Conservation (phyloP, 2,888 invertebrate genomes). For the Cryptops parisi region DNA sequence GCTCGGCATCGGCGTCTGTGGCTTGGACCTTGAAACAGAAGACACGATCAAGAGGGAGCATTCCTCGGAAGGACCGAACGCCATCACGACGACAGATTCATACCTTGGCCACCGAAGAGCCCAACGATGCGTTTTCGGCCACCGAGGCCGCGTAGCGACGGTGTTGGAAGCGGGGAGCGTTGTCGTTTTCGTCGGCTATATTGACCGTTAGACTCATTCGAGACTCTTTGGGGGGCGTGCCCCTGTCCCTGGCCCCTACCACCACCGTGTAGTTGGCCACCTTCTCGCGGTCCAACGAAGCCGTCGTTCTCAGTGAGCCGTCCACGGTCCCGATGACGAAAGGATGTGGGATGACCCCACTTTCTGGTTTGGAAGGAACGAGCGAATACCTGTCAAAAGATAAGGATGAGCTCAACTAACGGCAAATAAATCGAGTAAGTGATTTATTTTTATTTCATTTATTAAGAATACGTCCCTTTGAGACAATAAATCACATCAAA, state of each 20-base stretch:
- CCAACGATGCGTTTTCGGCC: conserved; percentile 86
- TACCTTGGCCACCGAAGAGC: conserved; percentile 75
- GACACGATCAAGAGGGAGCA: no score
- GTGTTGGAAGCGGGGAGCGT: conserved; percentile 66
- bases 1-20: conserved; percentile 49
- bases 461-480: no score
- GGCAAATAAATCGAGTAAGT: no score
- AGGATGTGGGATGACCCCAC: not conserved
- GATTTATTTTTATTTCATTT: no score
- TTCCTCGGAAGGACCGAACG: conserved; percentile 31
- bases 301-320: conserved; percentile 69
- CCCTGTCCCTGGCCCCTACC: conserved; percentile 72
- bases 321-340: conserved; percentile 77
- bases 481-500: no score
- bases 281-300: conserved; percentile 70
- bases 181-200: conserved; percentile 78
- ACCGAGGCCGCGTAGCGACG: conserved; percentile 79
- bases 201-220: conserved; percentile 52
- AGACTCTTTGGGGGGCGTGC: conserved; percentile 61
- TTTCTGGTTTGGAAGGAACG: no score
- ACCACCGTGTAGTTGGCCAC: conserved; percentile 56
- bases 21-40: no score
- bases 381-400: no score
- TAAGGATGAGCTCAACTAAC: no score
- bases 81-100: conserved; percentile 39